phyloP scores from a whole-genome alignment of 2,113 vertebrate genomes.

The Lucifuga dentata region DNA sequence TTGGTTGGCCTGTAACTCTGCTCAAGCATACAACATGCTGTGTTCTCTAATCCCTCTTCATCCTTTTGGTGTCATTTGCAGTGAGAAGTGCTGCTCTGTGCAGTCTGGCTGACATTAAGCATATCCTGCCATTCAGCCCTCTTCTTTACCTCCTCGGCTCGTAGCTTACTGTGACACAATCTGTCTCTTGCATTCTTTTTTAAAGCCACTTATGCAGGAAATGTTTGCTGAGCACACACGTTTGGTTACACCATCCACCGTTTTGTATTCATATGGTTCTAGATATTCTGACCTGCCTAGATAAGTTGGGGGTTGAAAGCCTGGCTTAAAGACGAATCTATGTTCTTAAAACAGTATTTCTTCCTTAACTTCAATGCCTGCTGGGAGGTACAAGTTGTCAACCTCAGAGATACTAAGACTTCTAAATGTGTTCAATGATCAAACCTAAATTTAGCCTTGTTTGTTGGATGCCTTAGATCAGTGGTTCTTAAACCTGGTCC shows the following conservation, averaged over 20 bases:
- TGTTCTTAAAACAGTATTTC: background rate
- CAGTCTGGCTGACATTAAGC: slow-evolving; percentile 78
- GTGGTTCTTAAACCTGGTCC: too few species aligned
- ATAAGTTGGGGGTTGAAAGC: background rate
- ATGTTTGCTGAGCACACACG: slow-evolving; percentile 57
- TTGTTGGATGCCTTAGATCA: too few species aligned
- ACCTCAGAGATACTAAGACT: too few species aligned
- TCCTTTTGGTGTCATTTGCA: slow-evolving; percentile 69
- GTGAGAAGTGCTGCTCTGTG: slow-evolving; percentile 70
- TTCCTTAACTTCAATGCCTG: background rate
- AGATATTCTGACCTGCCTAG: slow-evolving; percentile 10
- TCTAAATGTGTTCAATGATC: too few species aligned
- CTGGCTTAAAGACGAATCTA: background rate
- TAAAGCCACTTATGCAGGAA: slow-evolving; percentile 50
- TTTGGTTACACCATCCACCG: slow-evolving; percentile 9
- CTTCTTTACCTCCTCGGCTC: slow-evolving; percentile 68
- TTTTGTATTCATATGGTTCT: background rate
- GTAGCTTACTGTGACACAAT: slow-evolving; percentile 73
- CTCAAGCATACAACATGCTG: slow-evolving; percentile 47
- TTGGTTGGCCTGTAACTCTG: slow-evolving; percentile 47
- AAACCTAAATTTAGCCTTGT: too few species aligned
- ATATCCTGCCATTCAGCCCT: slow-evolving; percentile 70
- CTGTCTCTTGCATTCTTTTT: slow-evolving; percentile 60
- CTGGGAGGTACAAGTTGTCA: too few species aligned
- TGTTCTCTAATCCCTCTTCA: slow-evolving; percentile 72